A percentile compares a stretch with the other conserved stretches of the same genome.
phyloP scores from a whole-genome alignment of 1,140 invertebrate genomes.

The Papilio polyxenes region DNA sequence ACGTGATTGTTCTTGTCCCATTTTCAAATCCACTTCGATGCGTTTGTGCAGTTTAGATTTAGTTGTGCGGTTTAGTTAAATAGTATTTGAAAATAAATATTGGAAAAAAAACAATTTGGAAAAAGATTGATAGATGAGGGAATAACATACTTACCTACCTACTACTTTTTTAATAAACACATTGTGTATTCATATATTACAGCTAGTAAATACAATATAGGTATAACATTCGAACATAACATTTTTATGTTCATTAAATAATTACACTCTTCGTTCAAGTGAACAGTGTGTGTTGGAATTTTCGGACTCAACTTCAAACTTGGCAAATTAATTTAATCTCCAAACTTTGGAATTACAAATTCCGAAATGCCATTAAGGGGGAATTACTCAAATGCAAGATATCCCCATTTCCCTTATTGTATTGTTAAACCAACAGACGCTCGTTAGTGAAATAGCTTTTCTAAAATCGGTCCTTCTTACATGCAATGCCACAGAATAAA shows the following conservation, averaged over 20 bases:
- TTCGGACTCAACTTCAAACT: conserved; percentile 31
- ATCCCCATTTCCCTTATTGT: conserved; percentile 47
- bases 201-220: not conserved
- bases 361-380: conserved; percentile 51
- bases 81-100: conserved; percentile 40
- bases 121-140: not conserved
- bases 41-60: conserved; percentile 46
- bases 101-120: not conserved
- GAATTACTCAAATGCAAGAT: conserved; percentile 53
- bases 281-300: conserved; percentile 1
- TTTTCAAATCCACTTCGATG: conserved; percentile 57
- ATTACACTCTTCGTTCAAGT: not conserved
- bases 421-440: conserved; percentile 51
- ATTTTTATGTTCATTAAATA: not conserved
- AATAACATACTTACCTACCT: too few relatives aligned
- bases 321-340: conserved; percentile 42
- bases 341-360: conserved; percentile 52
- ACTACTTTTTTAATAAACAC: too few relatives aligned
- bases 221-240: not conserved
- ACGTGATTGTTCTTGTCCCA: conserved; percentile 59
- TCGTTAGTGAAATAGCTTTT: conserved; percentile 39
- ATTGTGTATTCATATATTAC: too few relatives aligned
- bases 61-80: conserved; percentile 42
- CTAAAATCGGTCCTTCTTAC: conserved; percentile 37
- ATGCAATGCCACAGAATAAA: conserved; percentile 38